Conservation (phyloP, 2,797 vertebrate genomes). For the Megaceryle alcyon region DNA sequence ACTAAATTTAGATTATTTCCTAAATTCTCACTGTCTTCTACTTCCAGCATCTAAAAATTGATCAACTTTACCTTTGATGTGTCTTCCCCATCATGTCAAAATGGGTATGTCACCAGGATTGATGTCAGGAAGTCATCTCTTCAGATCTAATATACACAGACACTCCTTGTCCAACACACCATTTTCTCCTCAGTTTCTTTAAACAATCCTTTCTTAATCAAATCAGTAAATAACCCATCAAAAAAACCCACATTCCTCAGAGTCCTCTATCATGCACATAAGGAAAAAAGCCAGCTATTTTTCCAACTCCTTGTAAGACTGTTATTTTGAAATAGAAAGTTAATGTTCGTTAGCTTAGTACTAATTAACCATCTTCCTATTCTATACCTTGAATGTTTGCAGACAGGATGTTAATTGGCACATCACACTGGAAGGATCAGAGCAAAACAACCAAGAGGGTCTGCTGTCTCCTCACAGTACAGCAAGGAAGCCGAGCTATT, state of each 20-base stretch:
- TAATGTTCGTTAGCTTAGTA: constrained; percentile 9
- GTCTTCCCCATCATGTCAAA: neutral
- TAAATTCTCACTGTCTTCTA: neutral
- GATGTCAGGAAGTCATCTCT: neutral
- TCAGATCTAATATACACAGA: neutral
- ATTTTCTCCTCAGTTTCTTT: neutral
- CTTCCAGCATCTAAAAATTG: neutral
- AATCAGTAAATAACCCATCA: neutral
- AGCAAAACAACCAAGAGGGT: neutral
- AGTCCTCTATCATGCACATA: neutral
- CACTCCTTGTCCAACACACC: neutral
- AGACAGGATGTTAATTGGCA: neutral
- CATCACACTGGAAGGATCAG: neutral
- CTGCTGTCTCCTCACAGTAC: neutral
- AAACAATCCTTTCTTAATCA: neutral
- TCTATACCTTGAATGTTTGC: neutral
- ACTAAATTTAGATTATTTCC: neutral
- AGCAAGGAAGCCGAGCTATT: neutral
- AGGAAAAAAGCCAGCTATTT: neutral
- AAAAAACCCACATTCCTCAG: neutral
- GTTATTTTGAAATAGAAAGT: neutral
- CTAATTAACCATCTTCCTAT: constrained; percentile 3
- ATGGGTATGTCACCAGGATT: neutral
- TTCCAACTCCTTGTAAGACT: neutral
- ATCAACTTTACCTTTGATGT: constrained; percentile 4